These are phyloP conservation scores for Endotricha flammealis DNA, from an alignment of 2,888 invertebrate genomes.

Conservation along the genomic window DNA sequence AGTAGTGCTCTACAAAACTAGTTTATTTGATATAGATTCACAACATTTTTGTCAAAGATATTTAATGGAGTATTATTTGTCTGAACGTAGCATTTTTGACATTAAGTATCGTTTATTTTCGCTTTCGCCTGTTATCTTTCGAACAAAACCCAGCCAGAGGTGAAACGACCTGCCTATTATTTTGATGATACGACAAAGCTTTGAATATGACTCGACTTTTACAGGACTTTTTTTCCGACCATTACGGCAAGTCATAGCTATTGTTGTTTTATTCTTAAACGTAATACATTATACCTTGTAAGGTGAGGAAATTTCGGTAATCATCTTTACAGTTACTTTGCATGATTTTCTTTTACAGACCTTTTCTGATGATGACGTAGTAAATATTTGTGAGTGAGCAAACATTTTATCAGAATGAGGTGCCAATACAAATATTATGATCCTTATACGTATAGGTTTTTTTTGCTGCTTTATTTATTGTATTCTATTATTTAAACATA, in stretches of 20 bases:
- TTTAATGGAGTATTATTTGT: conserved; percentile 16
- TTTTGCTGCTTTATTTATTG: no score
- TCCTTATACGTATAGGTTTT: no score
- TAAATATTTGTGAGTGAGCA: no score
- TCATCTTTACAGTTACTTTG: conserved; percentile 1
- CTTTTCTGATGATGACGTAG: neutral
- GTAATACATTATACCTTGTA: conserved; percentile 20
- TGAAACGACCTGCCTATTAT: conserved; percentile 53
- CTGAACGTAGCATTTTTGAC: conserved; percentile 30
- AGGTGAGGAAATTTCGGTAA: conserved; percentile 7
- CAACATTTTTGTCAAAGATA: neutral
- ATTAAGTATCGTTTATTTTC: conserved; percentile 31
- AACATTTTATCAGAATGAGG: no score
- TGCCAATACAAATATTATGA: no score
- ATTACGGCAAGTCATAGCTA: conserved; percentile 34
- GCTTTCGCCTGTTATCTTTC: conserved; percentile 39
- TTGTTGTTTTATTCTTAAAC: conserved; percentile 31
- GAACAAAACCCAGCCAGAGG: conserved; percentile 42
- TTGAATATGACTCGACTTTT: conserved; percentile 47
- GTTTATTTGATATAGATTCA: no score
- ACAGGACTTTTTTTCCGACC: conserved; percentile 28
- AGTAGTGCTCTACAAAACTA: no score
- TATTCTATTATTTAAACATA: no score
- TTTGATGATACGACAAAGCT: conserved; percentile 56
- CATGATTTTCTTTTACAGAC: neutral